phyloP scores from a whole-genome alignment of 1,140 invertebrate genomes.

The Drosophila sechellia region DNA sequence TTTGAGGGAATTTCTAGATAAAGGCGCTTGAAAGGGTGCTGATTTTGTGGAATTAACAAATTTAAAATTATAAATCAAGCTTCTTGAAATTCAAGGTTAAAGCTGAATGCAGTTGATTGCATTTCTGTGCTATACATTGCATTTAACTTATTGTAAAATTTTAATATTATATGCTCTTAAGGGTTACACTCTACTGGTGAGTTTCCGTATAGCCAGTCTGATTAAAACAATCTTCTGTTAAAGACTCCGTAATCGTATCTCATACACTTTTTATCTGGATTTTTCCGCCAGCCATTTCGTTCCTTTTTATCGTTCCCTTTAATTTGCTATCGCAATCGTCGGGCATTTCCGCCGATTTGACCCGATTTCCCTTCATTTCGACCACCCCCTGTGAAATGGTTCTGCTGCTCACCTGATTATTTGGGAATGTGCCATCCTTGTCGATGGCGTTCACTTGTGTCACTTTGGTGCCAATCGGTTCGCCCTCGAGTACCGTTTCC shows the following conservation, averaged over 20 bases:
- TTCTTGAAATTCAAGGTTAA: too few relatives aligned
- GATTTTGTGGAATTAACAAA: background rate
- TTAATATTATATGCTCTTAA: too few relatives aligned
- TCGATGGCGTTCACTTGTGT: slow-evolving; percentile 98
- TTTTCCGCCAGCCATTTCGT: slow-evolving; percentile 3
- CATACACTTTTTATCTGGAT: background rate
- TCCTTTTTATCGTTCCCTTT: slow-evolving; percentile 31
- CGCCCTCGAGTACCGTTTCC: slow-evolving; percentile 96
- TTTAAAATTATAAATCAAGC: too few relatives aligned
- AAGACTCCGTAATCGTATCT: background rate
- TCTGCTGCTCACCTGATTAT: slow-evolving; percentile 91
- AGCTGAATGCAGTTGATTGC: too few relatives aligned
- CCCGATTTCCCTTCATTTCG: slow-evolving; percentile 19
- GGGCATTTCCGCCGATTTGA: slow-evolving; percentile 54
- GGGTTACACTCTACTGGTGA: too few relatives aligned
- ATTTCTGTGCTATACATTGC: too few relatives aligned
- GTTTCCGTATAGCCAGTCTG: too few relatives aligned
- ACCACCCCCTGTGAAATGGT: background rate
- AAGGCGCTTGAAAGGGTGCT: background rate
- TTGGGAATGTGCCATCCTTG: slow-evolving; percentile 97
- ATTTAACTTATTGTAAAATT: too few relatives aligned
- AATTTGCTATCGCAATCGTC: slow-evolving; percentile 67
- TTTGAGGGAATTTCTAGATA: background rate
- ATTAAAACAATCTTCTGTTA: background rate
- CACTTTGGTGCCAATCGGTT: slow-evolving; percentile 96